Conservation (phyloP, 2,888 invertebrate genomes). For the Chydorus sphaericus region DNA sequence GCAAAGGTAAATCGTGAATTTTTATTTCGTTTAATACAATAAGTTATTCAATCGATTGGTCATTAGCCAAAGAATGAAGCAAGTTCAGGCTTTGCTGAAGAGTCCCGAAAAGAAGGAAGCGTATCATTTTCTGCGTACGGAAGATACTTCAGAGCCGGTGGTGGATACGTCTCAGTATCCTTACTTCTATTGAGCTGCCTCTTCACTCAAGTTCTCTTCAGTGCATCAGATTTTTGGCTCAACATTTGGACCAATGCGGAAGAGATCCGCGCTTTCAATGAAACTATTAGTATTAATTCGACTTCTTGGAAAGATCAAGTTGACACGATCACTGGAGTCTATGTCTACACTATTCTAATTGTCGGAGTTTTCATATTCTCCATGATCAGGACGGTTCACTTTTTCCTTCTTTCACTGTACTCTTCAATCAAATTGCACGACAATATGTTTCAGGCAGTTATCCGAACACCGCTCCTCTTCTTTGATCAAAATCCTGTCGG, state of each 20-base stretch:
- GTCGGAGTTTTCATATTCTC: slow-evolving; percentile 24
- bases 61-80: too few relatives aligned
- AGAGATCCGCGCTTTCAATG: not conserved
- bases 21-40: too few relatives aligned
- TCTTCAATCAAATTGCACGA: slow-evolving; percentile 33
- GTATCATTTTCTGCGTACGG: slow-evolving; percentile 27
- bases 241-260: not conserved
- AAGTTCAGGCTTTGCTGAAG: slow-evolving; percentile 9
- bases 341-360: slow-evolving; percentile 28
- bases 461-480: slow-evolving; percentile 40
- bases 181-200: slow-evolving; percentile 42
- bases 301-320: slow-evolving; percentile 3
- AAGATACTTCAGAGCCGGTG: slow-evolving; percentile 52
- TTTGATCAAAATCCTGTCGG: slow-evolving; percentile 80
- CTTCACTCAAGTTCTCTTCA: slow-evolving; percentile 45
- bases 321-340: slow-evolving; percentile 25
- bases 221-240: slow-evolving; percentile 33
- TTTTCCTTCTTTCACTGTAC: slow-evolving; percentile 28
- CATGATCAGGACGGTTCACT: slow-evolving; percentile 28
- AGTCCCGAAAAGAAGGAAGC: slow-evolving; percentile 18
- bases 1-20: too few relatives aligned
- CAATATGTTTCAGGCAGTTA: slow-evolving; percentile 32
- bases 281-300: too few relatives aligned
- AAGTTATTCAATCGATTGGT: too few relatives aligned
- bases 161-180: slow-evolving; percentile 42